Conservation (phyloP, 2,888 invertebrate species). For the Dicranocentrus wangi region DNA sequence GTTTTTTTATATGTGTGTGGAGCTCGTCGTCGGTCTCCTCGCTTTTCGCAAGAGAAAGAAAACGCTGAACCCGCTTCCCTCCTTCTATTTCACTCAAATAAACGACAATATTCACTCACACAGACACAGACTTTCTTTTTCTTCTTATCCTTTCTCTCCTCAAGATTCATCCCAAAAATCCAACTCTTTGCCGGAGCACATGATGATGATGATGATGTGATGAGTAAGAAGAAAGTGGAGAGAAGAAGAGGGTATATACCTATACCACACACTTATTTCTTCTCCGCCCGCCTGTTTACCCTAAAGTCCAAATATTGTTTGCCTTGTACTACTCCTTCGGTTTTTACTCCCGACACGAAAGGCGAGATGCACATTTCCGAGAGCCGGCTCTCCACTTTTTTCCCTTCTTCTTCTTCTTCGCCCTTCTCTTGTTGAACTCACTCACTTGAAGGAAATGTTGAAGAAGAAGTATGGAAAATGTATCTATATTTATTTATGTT, state of each 20-base stretch:
- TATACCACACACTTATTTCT: no score
- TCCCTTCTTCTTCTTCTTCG: background rate
- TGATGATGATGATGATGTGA: no score
- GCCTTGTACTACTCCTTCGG: background rate
- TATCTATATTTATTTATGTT: slow-evolving; percentile 23
- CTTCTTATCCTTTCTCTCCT: slow-evolving; percentile 1
- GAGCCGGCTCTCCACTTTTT: slow-evolving; percentile 18
- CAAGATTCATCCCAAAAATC: no score
- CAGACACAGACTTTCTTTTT: no score
- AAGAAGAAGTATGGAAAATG: slow-evolving; percentile 23
- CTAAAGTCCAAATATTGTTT: slow-evolving; percentile 38
- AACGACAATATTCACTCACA: slow-evolving; percentile 6
- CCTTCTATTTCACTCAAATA: background rate
- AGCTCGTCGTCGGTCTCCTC: no score
- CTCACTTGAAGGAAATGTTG: slow-evolving; percentile 23
- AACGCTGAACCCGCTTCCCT: background rate
- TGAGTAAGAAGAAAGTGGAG: background rate
- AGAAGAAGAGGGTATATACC: no score
- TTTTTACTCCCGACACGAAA: slow-evolving; percentile 19
- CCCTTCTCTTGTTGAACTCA: slow-evolving; percentile 23
- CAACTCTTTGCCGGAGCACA: no score
- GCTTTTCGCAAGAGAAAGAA: background rate
- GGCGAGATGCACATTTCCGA: slow-evolving; percentile 20
- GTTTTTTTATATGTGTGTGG: no score
- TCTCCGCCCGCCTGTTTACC: background rate